These are phyloP conservation scores for Empidonax alnorum DNA, from an alignment of 2,113 vertebrate genomes.

Conservation along the genomic window DNA sequence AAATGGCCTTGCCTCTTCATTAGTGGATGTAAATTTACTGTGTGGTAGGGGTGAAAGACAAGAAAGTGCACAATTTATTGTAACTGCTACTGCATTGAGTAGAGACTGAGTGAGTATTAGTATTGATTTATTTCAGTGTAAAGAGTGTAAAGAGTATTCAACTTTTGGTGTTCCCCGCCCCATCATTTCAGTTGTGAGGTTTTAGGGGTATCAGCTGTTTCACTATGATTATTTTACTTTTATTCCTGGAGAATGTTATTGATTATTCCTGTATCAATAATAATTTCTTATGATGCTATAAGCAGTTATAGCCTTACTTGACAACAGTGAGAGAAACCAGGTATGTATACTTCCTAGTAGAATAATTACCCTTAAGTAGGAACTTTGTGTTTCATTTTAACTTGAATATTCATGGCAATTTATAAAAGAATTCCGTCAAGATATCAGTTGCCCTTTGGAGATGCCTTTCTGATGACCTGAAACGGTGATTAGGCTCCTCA, in stretches of 20 bases:
- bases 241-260: background rate
- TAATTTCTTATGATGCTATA: background rate
- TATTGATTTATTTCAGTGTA: background rate
- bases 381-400: background rate
- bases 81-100: background rate
- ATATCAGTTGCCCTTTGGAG: background rate
- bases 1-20: background rate
- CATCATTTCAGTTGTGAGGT: background rate
- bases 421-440: background rate
- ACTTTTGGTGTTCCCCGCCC: background rate
- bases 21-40: background rate
- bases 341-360: background rate
- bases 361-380: background rate
- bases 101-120: background rate
- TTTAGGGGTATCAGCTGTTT: background rate
- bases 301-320: background rate
- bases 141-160: background rate
- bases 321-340: background rate
- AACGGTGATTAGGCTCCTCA: background rate
- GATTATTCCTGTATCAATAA: background rate
- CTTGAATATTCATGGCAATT: background rate
- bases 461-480: background rate
- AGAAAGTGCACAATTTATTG: background rate
- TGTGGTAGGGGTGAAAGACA: background rate
- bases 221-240: background rate